A percentile compares a stretch with the other conserved stretches of the same genome.
Evolutionary conservation across 2,888 invertebrate species (phyloP).

Genomic region (Oegoconia quadripuncta): DNA sequence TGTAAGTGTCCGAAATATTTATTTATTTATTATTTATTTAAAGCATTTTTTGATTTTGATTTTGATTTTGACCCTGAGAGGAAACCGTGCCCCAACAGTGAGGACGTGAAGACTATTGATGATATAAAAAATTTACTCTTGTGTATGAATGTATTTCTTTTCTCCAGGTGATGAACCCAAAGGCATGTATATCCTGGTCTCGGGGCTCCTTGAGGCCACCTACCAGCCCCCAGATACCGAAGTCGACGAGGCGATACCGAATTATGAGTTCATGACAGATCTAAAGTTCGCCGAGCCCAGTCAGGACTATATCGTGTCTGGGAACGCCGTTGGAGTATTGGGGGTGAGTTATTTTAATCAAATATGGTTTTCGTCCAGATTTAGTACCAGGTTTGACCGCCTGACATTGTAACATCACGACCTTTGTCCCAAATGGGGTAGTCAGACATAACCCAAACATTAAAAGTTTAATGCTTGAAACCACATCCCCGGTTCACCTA

Average conservation of each 20-base stretch:
- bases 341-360: slow-evolving; percentile 59
- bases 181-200: slow-evolving; percentile 61
- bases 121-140: too few relatives aligned
- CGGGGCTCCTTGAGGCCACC: slow-evolving; percentile 60
- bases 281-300: slow-evolving; percentile 64
- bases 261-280: slow-evolving; percentile 74
- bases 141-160: not conserved
- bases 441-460: too few relatives aligned
- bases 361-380: too few relatives aligned
- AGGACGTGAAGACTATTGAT: not conserved
- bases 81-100: not conserved
- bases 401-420: too few relatives aligned
- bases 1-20: too few relatives aligned
- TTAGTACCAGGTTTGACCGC: too few relatives aligned
- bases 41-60: too few relatives aligned
- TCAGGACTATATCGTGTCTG: slow-evolving; percentile 79
- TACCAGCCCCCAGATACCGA: slow-evolving; percentile 60
- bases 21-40: too few relatives aligned
- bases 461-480: too few relatives aligned
- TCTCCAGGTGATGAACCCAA: slow-evolving; percentile 59
- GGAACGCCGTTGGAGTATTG: slow-evolving; percentile 80
- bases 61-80: too few relatives aligned
- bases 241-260: slow-evolving; percentile 70
- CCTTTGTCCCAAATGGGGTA: too few relatives aligned
- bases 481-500: too few relatives aligned